Evolutionary conservation across 1,140 invertebrate species (phyloP), one percentile per base, ranked within the genome.

Genomic region (Polypedilum pembai): DNA sequence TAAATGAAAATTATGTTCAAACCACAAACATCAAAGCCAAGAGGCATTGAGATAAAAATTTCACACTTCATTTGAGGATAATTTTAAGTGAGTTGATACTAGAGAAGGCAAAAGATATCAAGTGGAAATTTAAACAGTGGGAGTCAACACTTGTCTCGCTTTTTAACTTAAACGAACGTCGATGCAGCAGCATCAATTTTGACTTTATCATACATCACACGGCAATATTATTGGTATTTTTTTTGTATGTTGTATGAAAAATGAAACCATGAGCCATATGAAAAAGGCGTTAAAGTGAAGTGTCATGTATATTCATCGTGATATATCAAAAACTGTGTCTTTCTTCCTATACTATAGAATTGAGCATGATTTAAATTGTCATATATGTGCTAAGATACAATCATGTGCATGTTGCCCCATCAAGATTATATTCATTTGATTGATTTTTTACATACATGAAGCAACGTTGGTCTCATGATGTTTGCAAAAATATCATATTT

Each of bases 241-340:
- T 56, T 56, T 56, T 12, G 12, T 56, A n/a, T 15, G 12, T 45
- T n/a, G n/a, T 56, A 56, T 56, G 45, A 56, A 56, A 56, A 56
- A 56, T 56, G 45, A 56, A n/a, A 56, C n/a, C 45, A 56, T 56
- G 45, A 56, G 45, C 45, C 12, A 45, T 69, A 18, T 21, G 15
- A 18, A 18, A 69, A 69, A 69, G 65, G 65, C 65, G 65, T 69
- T 69, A 69, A 69, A 69, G 65, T 69, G 65, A 69, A 69, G 65
- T 21, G 65, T 69, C 65, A 69, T 69, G 17, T 69, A 69, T 18
- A 69, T 69, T 69, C 65, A 69, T 20, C 18, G 65, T 69, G 65
- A 69, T 69, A 69, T 69, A 20, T 69, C 65, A 69, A 69, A 69
- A 18, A 21, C 65, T 20, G 65, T 21, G 17, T 69, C 18, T 18